These are phyloP conservation scores for Acleris holmiana DNA, from an alignment of 2,888 invertebrate genomes.

Conservation along the genomic window DNA sequence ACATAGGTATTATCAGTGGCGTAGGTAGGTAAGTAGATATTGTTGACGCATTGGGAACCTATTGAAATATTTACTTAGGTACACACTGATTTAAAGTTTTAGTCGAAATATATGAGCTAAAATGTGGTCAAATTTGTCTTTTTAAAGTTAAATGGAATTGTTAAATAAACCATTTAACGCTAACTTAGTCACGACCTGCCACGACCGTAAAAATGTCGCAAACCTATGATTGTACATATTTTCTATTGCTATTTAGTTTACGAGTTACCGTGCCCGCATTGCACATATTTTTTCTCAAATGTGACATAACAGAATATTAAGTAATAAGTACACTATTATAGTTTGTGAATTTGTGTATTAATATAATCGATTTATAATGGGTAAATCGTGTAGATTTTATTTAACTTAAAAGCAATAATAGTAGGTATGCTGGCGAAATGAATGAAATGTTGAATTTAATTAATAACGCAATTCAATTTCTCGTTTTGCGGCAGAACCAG, in stretches of 20 bases:
- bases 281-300: background rate
- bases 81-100: too few relatives aligned
- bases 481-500: background rate
- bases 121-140: too few relatives aligned
- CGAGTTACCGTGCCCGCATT: background rate
- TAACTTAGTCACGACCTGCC: background rate
- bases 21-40: too few relatives aligned
- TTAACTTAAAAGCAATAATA: background rate
- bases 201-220: background rate
- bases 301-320: background rate
- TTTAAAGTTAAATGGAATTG: too few relatives aligned
- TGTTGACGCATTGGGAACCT: too few relatives aligned
- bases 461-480: background rate
- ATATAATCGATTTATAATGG: background rate
- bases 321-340: background rate
- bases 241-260: background rate
- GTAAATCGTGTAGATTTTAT: background rate
- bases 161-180: too few relatives aligned
- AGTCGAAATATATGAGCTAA: too few relatives aligned
- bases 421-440: constrained; percentile 1
- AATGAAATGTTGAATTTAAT: constrained; percentile 3
- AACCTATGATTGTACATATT: background rate
- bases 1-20: too few relatives aligned
- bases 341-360: too few relatives aligned
- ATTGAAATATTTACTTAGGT: too few relatives aligned